These are phyloP conservation scores for Musca domestica DNA, from an alignment of 1,140 invertebrate species.

Conservation along the genomic window DNA sequence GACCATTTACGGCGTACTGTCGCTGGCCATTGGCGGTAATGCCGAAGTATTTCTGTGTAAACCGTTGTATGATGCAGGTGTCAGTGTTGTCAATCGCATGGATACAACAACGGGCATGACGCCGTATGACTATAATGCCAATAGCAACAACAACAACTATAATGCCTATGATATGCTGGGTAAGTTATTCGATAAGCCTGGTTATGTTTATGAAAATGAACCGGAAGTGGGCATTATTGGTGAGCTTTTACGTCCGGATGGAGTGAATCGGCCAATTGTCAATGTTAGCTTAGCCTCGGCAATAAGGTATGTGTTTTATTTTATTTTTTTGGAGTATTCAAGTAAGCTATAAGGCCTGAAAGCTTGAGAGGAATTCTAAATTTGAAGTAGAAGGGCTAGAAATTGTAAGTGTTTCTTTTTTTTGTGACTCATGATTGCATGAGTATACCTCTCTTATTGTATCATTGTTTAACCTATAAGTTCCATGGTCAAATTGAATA, in stretches of 20 bases:
- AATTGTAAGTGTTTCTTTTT: too few relatives aligned
- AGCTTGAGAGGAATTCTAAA: too few relatives aligned
- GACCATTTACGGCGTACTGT: constrained; percentile 48
- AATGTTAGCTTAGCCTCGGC: constrained; percentile 46
- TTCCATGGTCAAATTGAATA: too few relatives aligned
- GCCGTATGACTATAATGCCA: background rate
- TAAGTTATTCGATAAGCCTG: constrained; percentile 62
- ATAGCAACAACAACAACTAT: constrained; percentile 4
- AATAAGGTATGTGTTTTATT: constrained; percentile 40
- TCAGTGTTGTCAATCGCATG: background rate
- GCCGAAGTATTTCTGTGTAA: constrained; percentile 63
- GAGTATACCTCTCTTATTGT: too few relatives aligned
- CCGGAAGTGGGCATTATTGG: constrained; percentile 61
- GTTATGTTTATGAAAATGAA: constrained; percentile 56
- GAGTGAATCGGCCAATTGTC: constrained; percentile 46
- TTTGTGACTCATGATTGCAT: too few relatives aligned
- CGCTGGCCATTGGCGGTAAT: constrained; percentile 54
- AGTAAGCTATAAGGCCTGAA: too few relatives aligned
- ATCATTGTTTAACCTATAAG: too few relatives aligned
- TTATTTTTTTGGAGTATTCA: too few relatives aligned
- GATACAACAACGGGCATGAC: background rate
- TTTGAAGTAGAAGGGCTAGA: too few relatives aligned
- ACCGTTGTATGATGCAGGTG: constrained; percentile 58
- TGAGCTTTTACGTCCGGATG: constrained; percentile 53
- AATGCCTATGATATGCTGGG: constrained; percentile 59